A percentile compares a stretch with the other conserved stretches of the same genome.
Conservation (phyloP, 2,113 vertebrate species). For the Chloroceryle aenea region DNA sequence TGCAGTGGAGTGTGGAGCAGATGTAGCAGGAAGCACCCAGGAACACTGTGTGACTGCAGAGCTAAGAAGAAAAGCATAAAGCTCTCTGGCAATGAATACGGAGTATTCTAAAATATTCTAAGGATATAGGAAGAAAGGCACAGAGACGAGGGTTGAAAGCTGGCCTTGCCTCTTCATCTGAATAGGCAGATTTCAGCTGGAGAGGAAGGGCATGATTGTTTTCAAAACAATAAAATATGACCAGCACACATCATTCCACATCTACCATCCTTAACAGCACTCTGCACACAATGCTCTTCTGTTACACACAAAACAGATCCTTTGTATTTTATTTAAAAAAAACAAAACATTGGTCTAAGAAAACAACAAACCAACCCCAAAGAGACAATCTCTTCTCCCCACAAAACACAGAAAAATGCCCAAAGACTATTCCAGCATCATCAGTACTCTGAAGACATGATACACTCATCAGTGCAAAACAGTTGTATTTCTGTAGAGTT, state of each 20-base stretch:
- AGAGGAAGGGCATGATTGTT: neutral
- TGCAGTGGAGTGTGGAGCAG: accelerated
- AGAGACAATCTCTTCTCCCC: neutral
- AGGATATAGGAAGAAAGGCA: neutral
- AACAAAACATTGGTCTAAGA: neutral
- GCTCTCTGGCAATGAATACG: neutral
- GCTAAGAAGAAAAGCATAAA: neutral
- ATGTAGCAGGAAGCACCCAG: neutral
- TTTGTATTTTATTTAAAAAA: neutral
- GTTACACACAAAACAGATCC: neutral
- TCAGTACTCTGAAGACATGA: neutral
- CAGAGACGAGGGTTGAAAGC: neutral
- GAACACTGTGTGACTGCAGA: neutral
- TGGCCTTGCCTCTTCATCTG: neutral
- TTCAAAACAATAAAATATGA: neutral
- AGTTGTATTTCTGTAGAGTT: neutral
- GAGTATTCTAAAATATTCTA: neutral
- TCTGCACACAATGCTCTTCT: neutral
- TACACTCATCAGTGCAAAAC: neutral
- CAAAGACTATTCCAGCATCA: accelerated
- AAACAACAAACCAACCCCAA: neutral
- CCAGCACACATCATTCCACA: neutral
- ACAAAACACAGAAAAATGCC: neutral
- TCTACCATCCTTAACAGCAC: neutral
- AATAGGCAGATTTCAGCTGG: neutral